Evolutionary conservation across 2,888 invertebrate genomes (phyloP).

Genomic region (Antheraea yamamai): DNA sequence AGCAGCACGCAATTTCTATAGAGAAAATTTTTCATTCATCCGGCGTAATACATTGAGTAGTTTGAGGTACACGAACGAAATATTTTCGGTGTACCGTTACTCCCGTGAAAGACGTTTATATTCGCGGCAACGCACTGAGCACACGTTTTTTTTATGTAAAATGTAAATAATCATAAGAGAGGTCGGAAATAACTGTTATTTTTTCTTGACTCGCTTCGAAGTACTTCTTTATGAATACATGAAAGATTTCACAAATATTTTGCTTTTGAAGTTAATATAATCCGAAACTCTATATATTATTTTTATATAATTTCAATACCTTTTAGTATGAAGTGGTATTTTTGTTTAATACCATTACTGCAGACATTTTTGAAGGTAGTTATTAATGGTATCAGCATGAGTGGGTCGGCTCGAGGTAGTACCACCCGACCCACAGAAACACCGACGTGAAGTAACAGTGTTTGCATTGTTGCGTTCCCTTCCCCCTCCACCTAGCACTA

Average conservation of each 20-base stretch:
- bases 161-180: slow-evolving; percentile 27
- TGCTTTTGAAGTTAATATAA: background rate
- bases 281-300: background rate
- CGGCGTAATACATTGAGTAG: slow-evolving; percentile 59
- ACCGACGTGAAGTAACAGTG: too few species aligned
- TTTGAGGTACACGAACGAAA: slow-evolving; percentile 60
- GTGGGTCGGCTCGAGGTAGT: too few species aligned
- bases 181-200: background rate
- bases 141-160: slow-evolving; percentile 30
- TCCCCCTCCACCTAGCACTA: too few species aligned
- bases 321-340: background rate
- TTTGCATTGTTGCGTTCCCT: too few species aligned
- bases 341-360: too few species aligned
- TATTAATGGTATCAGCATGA: too few species aligned
- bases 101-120: slow-evolving; percentile 39
- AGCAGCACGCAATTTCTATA: slow-evolving; percentile 49
- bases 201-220: background rate
- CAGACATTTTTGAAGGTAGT: too few species aligned
- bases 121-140: slow-evolving; percentile 27
- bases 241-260: background rate
- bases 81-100: slow-evolving; percentile 56
- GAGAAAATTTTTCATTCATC: slow-evolving; percentile 57
- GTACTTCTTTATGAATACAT: background rate
- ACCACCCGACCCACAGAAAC: too few species aligned
- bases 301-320: background rate